These are phyloP conservation scores for Lamellibrachia luymesi DNA, from an alignment of 1,140 invertebrate genomes.

Conservation along the genomic window DNA sequence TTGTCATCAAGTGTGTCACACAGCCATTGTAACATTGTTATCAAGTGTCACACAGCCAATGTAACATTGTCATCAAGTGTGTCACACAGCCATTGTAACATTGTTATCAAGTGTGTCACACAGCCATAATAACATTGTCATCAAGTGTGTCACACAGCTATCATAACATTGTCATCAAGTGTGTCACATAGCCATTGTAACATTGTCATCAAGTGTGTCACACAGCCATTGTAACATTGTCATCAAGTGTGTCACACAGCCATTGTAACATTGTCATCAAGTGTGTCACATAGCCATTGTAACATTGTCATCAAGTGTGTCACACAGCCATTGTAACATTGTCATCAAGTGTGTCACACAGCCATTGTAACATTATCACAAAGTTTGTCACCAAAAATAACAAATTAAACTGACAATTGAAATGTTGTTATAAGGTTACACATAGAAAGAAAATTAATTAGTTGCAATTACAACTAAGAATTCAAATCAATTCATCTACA, in stretches of 20 bases:
- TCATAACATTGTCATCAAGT: not conserved
- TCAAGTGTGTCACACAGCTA: not conserved
- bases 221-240: not conserved
- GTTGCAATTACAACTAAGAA: no score
- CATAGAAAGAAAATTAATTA: no score
- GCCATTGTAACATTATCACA: not conserved
- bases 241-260: not conserved
- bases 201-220: not conserved
- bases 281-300: no score
- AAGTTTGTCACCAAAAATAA: not conserved
- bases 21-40: constrained; percentile 23
- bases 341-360: not conserved
- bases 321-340: not conserved
- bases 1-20: not conserved
- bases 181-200: not conserved
- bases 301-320: not conserved
- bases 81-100: not conserved
- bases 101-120: not conserved
- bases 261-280: no score
- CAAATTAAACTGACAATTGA: no score
- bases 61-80: no score
- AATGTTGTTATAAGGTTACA: no score
- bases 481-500: no score
- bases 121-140: not conserved
- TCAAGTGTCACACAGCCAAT: no score